Conservation (phyloP, 2,797 vertebrate genomes). For the Silurus aristotelis region DNA sequence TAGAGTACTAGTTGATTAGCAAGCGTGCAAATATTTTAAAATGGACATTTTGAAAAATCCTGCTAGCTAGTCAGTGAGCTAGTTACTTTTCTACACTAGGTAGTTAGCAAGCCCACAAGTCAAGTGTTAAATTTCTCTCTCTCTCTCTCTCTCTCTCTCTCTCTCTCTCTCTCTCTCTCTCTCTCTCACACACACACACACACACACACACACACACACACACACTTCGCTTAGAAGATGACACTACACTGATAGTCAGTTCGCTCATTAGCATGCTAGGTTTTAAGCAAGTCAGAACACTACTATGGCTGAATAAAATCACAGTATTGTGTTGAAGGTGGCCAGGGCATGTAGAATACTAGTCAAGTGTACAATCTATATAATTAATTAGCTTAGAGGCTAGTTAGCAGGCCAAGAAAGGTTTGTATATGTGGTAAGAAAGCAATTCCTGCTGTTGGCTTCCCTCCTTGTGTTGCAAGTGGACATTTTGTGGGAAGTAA, state of each 20-base stretch:
- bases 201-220: neutral
- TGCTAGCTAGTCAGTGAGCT: neutral
- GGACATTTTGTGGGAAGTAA: neutral
- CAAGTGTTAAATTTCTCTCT: neutral
- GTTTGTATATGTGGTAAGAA: neutral
- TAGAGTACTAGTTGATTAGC: neutral
- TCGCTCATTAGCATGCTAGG: neutral
- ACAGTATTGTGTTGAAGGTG: neutral
- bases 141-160: too few relatives aligned
- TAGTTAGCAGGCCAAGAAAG: neutral
- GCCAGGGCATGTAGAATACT: neutral
- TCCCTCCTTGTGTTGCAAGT: neutral
- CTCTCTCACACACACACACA: too few relatives aligned
- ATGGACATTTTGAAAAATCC: neutral
- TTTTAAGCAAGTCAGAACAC: neutral
- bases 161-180: too few relatives aligned
- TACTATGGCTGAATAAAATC: neutral
- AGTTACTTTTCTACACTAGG: neutral
- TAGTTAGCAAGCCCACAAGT: neutral
- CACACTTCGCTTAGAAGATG: neutral
- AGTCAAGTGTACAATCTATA: neutral
- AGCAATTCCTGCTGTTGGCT: neutral
- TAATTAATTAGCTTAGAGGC: neutral
- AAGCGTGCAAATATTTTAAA: neutral
- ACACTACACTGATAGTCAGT: neutral